Evolutionary conservation across 35 echinoderm and acorn worm genomes (phyloP).

Genomic region (Apostichopus japonicus): DNA sequence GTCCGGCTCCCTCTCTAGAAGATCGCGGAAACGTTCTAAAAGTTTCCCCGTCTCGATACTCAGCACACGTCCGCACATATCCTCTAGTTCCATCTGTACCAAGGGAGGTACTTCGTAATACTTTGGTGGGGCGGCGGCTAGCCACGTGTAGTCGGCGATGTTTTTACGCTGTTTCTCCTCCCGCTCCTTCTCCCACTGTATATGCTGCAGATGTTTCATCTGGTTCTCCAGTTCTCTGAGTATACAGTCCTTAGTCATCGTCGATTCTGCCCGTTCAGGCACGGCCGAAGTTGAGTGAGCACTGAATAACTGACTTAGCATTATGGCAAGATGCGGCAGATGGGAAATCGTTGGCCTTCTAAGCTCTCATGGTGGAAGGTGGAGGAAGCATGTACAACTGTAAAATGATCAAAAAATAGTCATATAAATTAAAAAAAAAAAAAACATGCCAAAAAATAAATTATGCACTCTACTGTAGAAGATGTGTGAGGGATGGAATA

Average conservation of each 20-base stretch:
- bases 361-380: constrained; percentile 23
- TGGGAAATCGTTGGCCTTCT: constrained; percentile 2
- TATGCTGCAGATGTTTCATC: constrained; percentile 73
- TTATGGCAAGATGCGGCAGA: constrained; percentile 50
- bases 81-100: constrained; percentile 82
- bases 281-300: constrained; percentile 18
- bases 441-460: too few relatives aligned
- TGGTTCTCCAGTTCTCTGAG: constrained; percentile 79
- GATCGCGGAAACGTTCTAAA: constrained; percentile 70
- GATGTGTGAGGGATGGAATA: too few relatives aligned
- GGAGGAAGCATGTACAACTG: neutral
- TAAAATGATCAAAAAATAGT: too few relatives aligned
- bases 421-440: too few relatives aligned
- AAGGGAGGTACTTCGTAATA: constrained; percentile 78
- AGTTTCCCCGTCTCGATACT: constrained; percentile 71
- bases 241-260: constrained; percentile 77
- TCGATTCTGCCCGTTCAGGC: constrained; percentile 71
- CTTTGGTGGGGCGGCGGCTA: constrained; percentile 79
- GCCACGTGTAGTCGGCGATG: constrained; percentile 89
- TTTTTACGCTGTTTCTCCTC: constrained; percentile 71
- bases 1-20: constrained; percentile 68
- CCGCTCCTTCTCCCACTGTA: constrained; percentile 70
- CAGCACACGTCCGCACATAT: constrained; percentile 72
- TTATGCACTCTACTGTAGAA: too few relatives aligned
- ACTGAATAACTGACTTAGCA: constrained; percentile 47